These are phyloP conservation scores for Calidris pygmaea DNA, from an alignment of 2,113 vertebrate genomes.

Conservation along the genomic window DNA sequence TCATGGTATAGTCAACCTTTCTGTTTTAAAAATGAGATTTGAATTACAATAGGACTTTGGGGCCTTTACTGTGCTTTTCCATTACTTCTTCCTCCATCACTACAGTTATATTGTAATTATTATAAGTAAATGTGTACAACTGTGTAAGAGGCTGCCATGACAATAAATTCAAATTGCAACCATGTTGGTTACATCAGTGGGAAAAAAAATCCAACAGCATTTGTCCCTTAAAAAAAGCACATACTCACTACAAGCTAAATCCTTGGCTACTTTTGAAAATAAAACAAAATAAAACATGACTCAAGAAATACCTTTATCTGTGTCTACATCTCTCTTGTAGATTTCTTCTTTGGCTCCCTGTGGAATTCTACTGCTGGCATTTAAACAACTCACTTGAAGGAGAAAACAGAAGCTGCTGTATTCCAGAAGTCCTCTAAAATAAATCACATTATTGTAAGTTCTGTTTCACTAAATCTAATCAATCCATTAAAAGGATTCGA, in stretches of 20 bases:
- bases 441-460: neutral
- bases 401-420: constrained; percentile 53
- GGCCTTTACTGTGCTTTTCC: neutral
- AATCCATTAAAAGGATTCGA: neutral
- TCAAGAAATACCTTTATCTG: neutral
- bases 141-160: neutral
- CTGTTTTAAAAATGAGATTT: neutral
- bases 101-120: neutral
- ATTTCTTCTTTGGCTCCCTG: neutral
- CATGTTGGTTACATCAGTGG: neutral
- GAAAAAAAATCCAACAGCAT: neutral
- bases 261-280: neutral
- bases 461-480: neutral
- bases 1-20: neutral
- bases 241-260: neutral
- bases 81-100: neutral
- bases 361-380: neutral
- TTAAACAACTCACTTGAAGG: constrained; percentile 51
- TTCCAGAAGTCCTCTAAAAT: constrained; percentile 67
- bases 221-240: neutral
- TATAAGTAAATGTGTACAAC: neutral
- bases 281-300: neutral
- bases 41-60: neutral
- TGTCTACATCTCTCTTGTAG: neutral
- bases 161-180: neutral